Evolutionary conservation across 1,140 invertebrate genomes (phyloP).

Genomic region (Papilio polyxenes): DNA sequence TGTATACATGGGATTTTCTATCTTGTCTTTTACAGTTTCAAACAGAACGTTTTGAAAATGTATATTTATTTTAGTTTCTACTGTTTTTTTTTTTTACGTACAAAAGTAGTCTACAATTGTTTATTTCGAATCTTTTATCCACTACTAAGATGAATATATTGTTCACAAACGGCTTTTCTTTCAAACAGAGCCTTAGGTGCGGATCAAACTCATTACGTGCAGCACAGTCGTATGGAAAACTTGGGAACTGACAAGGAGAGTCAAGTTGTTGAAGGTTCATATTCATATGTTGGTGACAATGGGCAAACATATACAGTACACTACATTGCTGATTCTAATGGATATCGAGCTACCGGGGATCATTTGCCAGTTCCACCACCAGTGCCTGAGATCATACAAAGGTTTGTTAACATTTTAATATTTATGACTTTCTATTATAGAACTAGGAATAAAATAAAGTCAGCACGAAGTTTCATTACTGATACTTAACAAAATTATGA

Average conservation of each 20-base stretch:
- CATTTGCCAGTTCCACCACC: constrained; percentile 81
- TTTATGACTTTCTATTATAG: no score
- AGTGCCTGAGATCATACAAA: constrained; percentile 80
- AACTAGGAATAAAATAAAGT: no score
- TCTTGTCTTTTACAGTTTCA: no score
- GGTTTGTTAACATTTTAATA: constrained; percentile 53
- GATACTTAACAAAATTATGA: no score
- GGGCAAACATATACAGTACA: constrained; percentile 80
- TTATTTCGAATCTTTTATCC: constrained; percentile 5
- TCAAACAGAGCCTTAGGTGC: constrained; percentile 72
- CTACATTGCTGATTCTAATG: constrained; percentile 81
- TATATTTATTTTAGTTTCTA: no score
- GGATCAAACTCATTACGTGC: constrained; percentile 79
- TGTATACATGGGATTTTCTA: no score
- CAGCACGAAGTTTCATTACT: no score
- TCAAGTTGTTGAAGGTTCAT: constrained; percentile 82
- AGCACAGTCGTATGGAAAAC: constrained; percentile 81
- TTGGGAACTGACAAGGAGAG: constrained; percentile 80
- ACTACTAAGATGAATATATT: constrained; percentile 12
- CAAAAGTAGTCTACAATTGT: constrained; percentile 1
- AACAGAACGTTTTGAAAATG: no score
- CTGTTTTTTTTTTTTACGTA: no score
- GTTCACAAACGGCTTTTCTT: constrained; percentile 37
- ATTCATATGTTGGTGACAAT: constrained; percentile 83
- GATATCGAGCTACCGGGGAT: constrained; percentile 81